Conservation (phyloP, 2,888 invertebrate species). For the Apodemia mormo region DNA sequence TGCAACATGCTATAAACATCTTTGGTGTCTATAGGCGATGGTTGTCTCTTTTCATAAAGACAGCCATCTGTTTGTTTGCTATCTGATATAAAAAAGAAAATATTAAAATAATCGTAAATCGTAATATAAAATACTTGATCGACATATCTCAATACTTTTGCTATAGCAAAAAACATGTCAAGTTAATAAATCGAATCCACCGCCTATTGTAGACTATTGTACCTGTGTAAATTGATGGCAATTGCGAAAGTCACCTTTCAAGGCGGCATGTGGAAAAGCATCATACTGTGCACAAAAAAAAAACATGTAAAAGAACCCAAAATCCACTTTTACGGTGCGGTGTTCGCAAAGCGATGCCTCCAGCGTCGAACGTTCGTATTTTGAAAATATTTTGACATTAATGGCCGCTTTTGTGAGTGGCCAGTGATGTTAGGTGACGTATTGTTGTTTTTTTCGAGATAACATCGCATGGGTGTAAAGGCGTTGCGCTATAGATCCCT, state of each 20-base stretch:
- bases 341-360: conserved; percentile 60
- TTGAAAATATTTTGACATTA: conserved; percentile 81
- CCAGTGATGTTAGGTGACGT: conserved; percentile 58
- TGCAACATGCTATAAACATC: no score
- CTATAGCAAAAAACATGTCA: conserved; percentile 4
- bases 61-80: no score
- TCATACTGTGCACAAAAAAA: conserved; percentile 36
- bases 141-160: background rate
- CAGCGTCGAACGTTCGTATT: conserved; percentile 65
- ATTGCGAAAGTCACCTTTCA: conserved; percentile 37
- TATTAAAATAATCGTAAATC: background rate
- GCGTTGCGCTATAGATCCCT: conserved; percentile 28
- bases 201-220: conserved; percentile 20
- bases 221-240: conserved; percentile 37
- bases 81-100: background rate
- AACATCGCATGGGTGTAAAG: conserved; percentile 43
- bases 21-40: no score
- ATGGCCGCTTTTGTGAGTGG: conserved; percentile 63
- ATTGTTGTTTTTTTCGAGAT: conserved; percentile 51
- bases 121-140: background rate
- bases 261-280: conserved; percentile 38
- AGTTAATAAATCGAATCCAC: conserved; percentile 17
- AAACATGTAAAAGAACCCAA: conserved; percentile 28
- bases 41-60: no score
- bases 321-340: conserved; percentile 45